Percentiles rank a stretch among this genome's conserved stretches.
Conservation (phyloP, 37 sponge, comb jelly and placozoan genomes). For the Cladorhizidae sp. region DNA sequence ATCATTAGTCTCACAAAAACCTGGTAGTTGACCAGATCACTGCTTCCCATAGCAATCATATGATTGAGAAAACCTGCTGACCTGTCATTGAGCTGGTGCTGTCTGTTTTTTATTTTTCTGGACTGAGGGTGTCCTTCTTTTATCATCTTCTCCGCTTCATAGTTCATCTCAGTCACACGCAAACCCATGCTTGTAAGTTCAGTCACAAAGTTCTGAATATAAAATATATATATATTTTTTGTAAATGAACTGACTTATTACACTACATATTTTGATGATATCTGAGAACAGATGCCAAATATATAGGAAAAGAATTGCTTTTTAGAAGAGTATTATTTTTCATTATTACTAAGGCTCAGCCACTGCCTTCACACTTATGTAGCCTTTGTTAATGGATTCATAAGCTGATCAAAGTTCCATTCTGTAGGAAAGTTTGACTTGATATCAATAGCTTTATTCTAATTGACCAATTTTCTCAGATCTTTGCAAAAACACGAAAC, state of each 20-base stretch:
- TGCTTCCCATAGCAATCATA: too few relatives aligned
- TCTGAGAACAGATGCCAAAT: not conserved
- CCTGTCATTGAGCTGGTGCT: constrained; percentile 68
- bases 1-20: not conserved
- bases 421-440: too few relatives aligned
- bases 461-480: too few relatives aligned
- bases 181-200: constrained; percentile 76
- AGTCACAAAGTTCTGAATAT: constrained; percentile 64
- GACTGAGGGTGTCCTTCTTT: constrained; percentile 71
- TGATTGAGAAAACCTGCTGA: not conserved
- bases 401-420: too few relatives aligned
- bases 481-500: too few relatives aligned
- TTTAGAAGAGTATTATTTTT: too few relatives aligned
- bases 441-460: too few relatives aligned
- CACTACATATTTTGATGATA: not conserved
- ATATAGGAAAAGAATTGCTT: not conserved
- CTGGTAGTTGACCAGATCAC: too few relatives aligned
- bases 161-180: constrained; percentile 70
- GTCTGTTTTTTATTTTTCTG: constrained; percentile 52
- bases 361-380: too few relatives aligned
- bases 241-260: not conserved
- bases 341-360: too few relatives aligned
- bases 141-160: constrained; percentile 76
- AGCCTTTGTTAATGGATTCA: too few relatives aligned
- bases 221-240: constrained; percentile 1